Evolutionary conservation across 2,113 vertebrate species (phyloP), one percentile per base, ranked within the genome.

Genomic region (Barbus barbus): DNA sequence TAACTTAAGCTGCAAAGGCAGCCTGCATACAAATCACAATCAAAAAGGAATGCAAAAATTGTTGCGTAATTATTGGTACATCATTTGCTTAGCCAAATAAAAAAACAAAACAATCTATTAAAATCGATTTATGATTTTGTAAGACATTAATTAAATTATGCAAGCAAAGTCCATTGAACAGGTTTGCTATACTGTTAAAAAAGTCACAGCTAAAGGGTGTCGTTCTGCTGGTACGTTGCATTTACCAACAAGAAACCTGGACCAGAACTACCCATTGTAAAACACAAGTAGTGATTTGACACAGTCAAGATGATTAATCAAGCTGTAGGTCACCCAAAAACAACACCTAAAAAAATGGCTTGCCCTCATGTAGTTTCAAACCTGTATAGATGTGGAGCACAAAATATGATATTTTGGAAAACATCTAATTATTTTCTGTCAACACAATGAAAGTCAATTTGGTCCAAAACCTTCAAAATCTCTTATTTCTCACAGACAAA

Each of bases 1-100:
- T 63, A 78, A 61, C 58, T 65, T 31, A 65, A 80, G 24, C 78
- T 80, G 24, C 24, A 80, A n/a, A n/a, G n/a, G n/a, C n/a, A n/a
- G n/a, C n/a, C n/a, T n/a, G n/a, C n/a, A n/a, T n/a, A n/a, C n/a
- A n/a, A n/a, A n/a, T 71, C 1, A 20, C 12, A 38, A 4, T 67
- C 31, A 20, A 8, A 33, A 22, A 20, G 28, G 20, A 65, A 31
- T 1, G 14, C 26, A 8, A 18, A 65, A 33, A 67, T 65, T 4
- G 7, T 5, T 18, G 61, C 8, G 13, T 1, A 63, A 31, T 31
- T 9, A 65, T 9, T 33, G 18, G 20, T 9, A 9, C 3, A 67
- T 22, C 63, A 4, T 36, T 1, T 22, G 18, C 31, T 22, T 56
- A 48, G 46, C 1, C 4, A 41, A 41, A 9, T 41, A 9, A 41